These are phyloP conservation scores for Chironomus tentans DNA, from an alignment of 2,888 invertebrate species.

Conservation along the genomic window DNA sequence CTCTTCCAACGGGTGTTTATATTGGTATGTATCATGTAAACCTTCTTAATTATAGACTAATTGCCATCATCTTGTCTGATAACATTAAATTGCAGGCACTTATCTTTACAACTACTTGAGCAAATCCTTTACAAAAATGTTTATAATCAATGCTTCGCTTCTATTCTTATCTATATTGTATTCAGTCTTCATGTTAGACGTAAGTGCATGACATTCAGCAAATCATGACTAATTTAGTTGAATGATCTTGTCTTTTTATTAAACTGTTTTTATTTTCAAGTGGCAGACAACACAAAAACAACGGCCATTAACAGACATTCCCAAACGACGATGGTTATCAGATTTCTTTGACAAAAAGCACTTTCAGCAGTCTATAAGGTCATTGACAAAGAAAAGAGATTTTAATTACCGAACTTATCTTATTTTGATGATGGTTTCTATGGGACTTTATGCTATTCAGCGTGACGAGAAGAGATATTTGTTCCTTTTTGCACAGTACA, in stretches of 20 bases:
- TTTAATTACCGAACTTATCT: conserved; percentile 53
- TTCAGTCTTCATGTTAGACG: conserved; percentile 51
- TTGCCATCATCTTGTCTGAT: neutral
- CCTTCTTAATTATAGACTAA: neutral
- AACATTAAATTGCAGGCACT: neutral
- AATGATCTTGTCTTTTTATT: too few species aligned
- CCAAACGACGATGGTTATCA: conserved; percentile 48
- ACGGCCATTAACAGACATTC: conserved; percentile 49
- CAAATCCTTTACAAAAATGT: conserved; percentile 63
- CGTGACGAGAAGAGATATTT: conserved; percentile 70
- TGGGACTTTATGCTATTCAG: conserved; percentile 74
- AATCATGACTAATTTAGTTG: too few species aligned
- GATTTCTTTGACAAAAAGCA: conserved; percentile 68
- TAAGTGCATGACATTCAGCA: conserved; percentile 28
- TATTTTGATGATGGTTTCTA: conserved; percentile 51
- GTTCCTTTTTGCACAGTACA: conserved; percentile 62
- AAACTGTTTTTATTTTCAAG: conserved; percentile 28
- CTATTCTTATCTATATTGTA: conserved; percentile 56
- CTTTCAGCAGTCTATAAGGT: conserved; percentile 51
- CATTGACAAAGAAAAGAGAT: conserved; percentile 51
- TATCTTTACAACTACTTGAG: conserved; percentile 36
- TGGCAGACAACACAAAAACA: conserved; percentile 63
- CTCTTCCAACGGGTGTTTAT: conserved; percentile 75
- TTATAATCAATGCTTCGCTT: conserved; percentile 56
- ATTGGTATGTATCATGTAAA: conserved; percentile 48